Conservation (phyloP, 2,888 invertebrate species). For the Acanthosepion pharaonis region DNA sequence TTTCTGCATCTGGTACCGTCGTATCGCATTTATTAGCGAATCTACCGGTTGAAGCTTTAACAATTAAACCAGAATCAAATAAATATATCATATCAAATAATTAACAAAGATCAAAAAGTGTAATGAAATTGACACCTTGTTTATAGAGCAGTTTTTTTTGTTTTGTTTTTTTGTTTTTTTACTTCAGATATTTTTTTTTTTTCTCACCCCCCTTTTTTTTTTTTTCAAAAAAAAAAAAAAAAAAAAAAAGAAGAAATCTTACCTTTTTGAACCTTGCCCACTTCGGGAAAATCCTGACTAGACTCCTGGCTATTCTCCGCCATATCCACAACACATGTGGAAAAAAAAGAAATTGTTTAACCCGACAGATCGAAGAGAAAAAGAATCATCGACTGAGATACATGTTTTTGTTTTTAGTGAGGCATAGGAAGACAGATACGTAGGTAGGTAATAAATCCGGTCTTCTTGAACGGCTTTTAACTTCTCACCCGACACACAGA, state of each 20-base stretch:
- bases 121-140: background rate
- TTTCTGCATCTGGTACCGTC: background rate
- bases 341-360: background rate
- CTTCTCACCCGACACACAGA: background rate
- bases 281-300: background rate
- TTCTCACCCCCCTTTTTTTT: background rate
- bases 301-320: background rate
- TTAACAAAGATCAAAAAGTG: background rate
- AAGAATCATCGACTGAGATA: conserved; percentile 14
- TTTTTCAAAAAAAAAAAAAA: background rate
- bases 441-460: background rate
- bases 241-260: background rate
- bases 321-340: background rate
- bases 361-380: background rate
- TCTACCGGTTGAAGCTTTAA: background rate
- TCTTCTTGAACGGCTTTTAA: background rate
- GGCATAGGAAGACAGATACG: background rate
- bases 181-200: background rate
- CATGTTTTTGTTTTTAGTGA: background rate
- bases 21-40: background rate
- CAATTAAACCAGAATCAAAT: background rate
- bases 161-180: background rate
- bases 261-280: conserved; percentile 9
- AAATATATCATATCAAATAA: background rate
- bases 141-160: background rate